Conservation (phyloP, 2,797 vertebrate species). For the Notoglanidium macrostoma region DNA sequence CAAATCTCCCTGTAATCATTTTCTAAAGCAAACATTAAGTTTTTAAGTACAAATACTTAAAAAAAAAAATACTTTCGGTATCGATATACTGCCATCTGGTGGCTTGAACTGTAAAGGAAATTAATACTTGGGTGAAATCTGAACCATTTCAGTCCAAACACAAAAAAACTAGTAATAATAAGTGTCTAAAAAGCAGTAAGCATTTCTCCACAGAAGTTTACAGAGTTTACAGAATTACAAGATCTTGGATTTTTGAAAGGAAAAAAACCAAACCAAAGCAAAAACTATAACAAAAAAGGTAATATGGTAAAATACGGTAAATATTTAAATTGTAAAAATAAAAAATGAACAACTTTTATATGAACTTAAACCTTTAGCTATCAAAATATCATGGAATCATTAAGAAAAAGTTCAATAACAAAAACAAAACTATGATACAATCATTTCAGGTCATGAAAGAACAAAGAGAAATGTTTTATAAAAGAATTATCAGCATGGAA, state of each 20-base stretch:
- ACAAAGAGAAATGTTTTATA: background rate
- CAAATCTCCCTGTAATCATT: constrained; percentile 71
- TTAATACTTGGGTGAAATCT: no score
- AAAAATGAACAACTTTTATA: background rate
- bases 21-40: constrained; percentile 59
- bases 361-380: background rate
- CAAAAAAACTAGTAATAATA: background rate
- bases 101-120: background rate
- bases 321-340: background rate
- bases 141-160: background rate
- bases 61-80: background rate
- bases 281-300: background rate
- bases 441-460: no score
- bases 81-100: background rate
- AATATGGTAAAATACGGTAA: no score
- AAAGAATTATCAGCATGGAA: background rate
- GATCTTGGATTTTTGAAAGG: background rate
- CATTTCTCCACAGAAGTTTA: background rate
- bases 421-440: background rate
- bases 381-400: no score
- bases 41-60: background rate
- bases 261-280: background rate
- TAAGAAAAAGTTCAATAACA: background rate
- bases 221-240: background rate
- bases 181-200: background rate